These are phyloP conservation scores for Rhyacophila brunnea DNA, from an alignment of 1,140 invertebrate species.

Conservation along the genomic window DNA sequence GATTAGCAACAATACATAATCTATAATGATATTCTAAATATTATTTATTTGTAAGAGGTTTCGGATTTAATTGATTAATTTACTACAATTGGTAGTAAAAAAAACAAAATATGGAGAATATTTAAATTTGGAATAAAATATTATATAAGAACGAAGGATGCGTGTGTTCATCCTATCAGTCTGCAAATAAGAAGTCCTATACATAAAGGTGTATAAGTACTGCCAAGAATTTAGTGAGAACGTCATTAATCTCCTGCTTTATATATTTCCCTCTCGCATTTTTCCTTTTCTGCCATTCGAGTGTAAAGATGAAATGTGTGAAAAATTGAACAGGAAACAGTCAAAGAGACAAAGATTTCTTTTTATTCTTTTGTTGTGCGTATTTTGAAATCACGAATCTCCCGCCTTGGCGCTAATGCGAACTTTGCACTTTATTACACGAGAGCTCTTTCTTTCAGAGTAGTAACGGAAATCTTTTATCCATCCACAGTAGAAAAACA, in stretches of 20 bases:
- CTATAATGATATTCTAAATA: too few species aligned
- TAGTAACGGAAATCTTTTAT: too few species aligned
- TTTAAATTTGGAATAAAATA: too few species aligned
- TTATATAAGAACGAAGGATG: too few species aligned
- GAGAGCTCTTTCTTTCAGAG: neutral
- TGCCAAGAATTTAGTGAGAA: neutral
- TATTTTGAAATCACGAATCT: constrained; percentile 5
- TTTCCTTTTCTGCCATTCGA: constrained; percentile 6
- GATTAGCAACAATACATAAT: too few species aligned
- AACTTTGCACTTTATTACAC: neutral
- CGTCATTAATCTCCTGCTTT: constrained; percentile 5
- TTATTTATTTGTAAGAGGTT: too few species aligned
- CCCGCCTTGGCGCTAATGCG: neutral
- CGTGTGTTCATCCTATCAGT: too few species aligned
- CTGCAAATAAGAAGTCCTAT: neutral
- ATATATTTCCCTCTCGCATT: constrained; percentile 1
- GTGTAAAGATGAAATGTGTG: constrained; percentile 9
- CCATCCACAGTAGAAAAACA: too few species aligned
- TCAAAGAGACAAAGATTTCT: constrained; percentile 3
- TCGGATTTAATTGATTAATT: too few species aligned
- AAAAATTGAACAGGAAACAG: constrained; percentile 8
- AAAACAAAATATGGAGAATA: too few species aligned
- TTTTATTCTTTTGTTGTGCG: constrained; percentile 3
- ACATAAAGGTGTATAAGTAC: neutral
- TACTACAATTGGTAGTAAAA: too few species aligned